A percentile compares a stretch with the other conserved stretches of the same genome.
Conservation (phyloP, 2,113 vertebrate species). For the Physeter macrocephalus region DNA sequence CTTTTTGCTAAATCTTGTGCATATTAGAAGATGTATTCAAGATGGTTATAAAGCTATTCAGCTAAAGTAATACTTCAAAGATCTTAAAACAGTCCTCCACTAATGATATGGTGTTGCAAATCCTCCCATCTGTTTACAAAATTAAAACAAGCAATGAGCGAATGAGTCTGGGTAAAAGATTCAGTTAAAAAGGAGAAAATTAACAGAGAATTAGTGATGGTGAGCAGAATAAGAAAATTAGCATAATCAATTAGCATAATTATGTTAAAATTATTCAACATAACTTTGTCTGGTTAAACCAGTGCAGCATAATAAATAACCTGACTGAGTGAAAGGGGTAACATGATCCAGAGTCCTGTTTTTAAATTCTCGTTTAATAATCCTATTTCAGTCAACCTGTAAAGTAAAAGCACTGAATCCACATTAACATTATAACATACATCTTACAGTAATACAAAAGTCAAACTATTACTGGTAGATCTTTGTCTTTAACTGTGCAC, state of each 20-base stretch:
- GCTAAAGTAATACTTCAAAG: background rate
- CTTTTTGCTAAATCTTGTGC: background rate
- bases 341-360: background rate
- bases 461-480: conserved; percentile 48
- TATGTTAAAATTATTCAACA: background rate
- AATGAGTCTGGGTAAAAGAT: background rate
- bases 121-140: background rate
- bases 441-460: conserved; percentile 55
- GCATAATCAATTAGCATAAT: too few relatives aligned
- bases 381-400: conserved; percentile 36
- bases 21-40: background rate
- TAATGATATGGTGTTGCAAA: background rate
- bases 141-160: background rate
- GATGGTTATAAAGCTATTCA: background rate
- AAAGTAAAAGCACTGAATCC: conserved; percentile 42
- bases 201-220: background rate
- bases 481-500: conserved; percentile 53
- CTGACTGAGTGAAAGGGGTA: background rate
- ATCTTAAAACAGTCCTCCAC: background rate
- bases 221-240: background rate
- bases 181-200: background rate
- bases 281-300: background rate
- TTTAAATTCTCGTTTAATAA: conserved; percentile 55
- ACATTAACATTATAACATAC: conserved; percentile 52
- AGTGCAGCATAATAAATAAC: background rate